phyloP scores from a whole-genome alignment of 2,888 invertebrate genomes.

The Megaustenia siamemsis region DNA sequence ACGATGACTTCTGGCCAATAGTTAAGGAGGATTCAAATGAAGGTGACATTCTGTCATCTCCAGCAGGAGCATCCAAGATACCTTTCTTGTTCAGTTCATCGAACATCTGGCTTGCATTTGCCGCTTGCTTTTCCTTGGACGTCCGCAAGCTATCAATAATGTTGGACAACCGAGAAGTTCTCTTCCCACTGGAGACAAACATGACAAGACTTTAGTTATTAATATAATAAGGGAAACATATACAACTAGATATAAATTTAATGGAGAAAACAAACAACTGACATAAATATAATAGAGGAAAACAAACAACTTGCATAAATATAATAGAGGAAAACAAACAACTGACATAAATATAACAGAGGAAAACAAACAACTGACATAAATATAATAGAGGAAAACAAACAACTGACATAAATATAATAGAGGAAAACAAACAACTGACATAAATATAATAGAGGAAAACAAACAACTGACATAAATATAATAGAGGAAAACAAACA shows the following conservation, averaged over 20 bases:
- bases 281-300: no score
- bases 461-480: no score
- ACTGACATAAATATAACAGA: no score
- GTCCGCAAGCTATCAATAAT: slow-evolving; percentile 64
- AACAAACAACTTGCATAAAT: no score
- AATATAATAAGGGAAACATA: background rate
- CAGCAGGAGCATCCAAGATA: slow-evolving; percentile 31
- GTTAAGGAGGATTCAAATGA: background rate
- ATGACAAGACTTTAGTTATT: background rate
- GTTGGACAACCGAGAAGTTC: slow-evolving; percentile 62
- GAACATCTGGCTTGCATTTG: background rate
- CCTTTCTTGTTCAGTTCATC: slow-evolving; percentile 28
- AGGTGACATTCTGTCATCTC: slow-evolving; percentile 28
- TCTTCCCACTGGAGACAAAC: slow-evolving; percentile 52
- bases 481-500: no score
- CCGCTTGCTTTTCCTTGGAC: slow-evolving; percentile 60
- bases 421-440: no score
- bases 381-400: no score
- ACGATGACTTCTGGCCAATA: slow-evolving; percentile 4
- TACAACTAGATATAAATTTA: no score
- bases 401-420: no score
- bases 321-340: no score
- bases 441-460: no score
- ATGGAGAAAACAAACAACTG: background rate
- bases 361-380: no score